Evolutionary conservation across 2,888 invertebrate species (phyloP).

Genomic region (Endomychus coccineus): DNA sequence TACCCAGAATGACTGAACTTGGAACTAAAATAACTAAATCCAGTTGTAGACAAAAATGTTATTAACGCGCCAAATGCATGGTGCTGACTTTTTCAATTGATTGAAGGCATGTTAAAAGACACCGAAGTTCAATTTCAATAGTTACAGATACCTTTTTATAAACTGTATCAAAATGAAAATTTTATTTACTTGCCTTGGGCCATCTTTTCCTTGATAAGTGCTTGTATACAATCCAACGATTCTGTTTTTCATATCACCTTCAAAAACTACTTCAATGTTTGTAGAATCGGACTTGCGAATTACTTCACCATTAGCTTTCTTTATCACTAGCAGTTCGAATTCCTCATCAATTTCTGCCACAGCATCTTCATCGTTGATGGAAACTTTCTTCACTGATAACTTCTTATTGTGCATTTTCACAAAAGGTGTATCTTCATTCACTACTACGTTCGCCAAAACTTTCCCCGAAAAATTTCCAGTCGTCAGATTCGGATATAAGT

Average conservation of each 20-base stretch:
- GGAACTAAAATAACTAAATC: no score
- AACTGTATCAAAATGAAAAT: no score
- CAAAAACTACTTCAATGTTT: conserved; percentile 52
- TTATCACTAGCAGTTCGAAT: conserved; percentile 33
- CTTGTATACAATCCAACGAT: conserved; percentile 71
- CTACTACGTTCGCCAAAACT: conserved; percentile 46
- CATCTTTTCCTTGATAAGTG: conserved; percentile 46
- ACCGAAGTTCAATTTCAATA: no score
- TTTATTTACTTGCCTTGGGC: conserved; percentile 46
- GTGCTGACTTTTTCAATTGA: no score
- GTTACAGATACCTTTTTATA: no score
- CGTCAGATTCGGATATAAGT: conserved; percentile 56
- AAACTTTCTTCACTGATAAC: conserved; percentile 47
- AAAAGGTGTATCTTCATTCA: conserved; percentile 42
- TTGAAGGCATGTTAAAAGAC: no score
- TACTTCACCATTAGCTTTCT: conserved; percentile 18
- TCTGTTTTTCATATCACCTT: conserved; percentile 56
- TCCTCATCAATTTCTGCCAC: conserved; percentile 24
- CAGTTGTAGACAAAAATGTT: no score
- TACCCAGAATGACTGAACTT: no score
- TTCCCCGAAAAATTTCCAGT: conserved; percentile 50
- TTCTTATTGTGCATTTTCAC: conserved; percentile 57
- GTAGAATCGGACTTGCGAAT: conserved; percentile 16
- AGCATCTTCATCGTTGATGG: conserved; percentile 27
- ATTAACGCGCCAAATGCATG: no score